Evolutionary conservation across 2,113 vertebrate species (phyloP), one percentile per base, ranked within the genome.

Genomic region (Picathartes gymnocephalus): DNA sequence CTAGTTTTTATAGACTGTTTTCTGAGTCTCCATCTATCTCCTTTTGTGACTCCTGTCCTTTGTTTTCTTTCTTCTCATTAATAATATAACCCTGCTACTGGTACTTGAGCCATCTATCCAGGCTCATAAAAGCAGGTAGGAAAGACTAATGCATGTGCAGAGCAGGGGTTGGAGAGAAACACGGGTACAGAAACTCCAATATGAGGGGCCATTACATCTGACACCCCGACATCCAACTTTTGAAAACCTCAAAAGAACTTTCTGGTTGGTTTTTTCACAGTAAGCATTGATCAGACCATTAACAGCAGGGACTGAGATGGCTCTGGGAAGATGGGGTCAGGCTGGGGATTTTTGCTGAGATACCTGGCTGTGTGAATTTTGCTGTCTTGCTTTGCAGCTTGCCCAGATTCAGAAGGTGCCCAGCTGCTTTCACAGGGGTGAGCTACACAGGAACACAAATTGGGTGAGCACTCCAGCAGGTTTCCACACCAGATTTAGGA

Each of bases 191-290:
- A 85, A 86, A 81, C 27, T n/a, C 14, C 57, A 65, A 2, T 22
- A 72, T 5, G 35, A 81, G 81, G 8, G 15, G 9, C 4, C 12
- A 28, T 30, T 84, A 13, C 6, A 22, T 19, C 23, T 62, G 27
- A 20, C 14, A 78, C 2, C 1, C 3, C 4, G 60, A 14, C 4
- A 4, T 0, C 0, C 6, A 70, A 8, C 1, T 70, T 56, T 53
- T 40, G 45, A 80, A 37, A n/a, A 25, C 21, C 9, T 68, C 23
- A n/a, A 8, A 86, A 66, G 8, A 4, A 13, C 2, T 6, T 13
- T 3, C 10, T 68, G 25, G 5, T 2, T 72, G 39, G 3, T 64
- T 80, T 86, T 73, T 4, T 23, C 20, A 30, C 30, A 5, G 13
- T 40, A 12, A 40, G 4, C 7, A 22, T 51, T 60, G 44, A 56